Conservation (phyloP, 2,888 invertebrate genomes). For the Ryuthela nishihirai region DNA sequence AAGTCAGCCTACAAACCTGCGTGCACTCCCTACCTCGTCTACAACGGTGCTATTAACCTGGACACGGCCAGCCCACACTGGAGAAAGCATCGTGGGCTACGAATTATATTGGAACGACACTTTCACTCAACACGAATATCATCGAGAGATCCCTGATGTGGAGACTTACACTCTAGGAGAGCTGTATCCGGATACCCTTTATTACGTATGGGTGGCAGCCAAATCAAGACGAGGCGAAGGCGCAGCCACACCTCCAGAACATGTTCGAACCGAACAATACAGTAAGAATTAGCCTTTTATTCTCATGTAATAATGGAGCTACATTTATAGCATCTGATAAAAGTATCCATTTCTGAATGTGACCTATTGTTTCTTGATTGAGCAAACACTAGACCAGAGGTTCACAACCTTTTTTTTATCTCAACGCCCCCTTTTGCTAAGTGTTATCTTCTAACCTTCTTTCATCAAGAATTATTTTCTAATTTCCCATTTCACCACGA, state of each 20-base stretch:
- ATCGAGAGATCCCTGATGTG: constrained; percentile 66
- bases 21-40: constrained; percentile 81
- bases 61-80: constrained; percentile 86
- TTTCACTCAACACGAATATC: constrained; percentile 59
- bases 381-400: no score
- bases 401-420: no score
- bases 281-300: no score
- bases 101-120: constrained; percentile 97
- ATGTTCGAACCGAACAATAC: constrained; percentile 94
- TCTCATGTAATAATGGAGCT: no score
- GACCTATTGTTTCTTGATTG: no score
- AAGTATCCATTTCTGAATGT: no score
- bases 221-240: constrained; percentile 90
- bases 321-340: no score
- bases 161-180: constrained; percentile 83
- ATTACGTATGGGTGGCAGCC: constrained; percentile 95
- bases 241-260: constrained; percentile 88
- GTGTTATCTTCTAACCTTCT: no score
- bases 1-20: constrained; percentile 87
- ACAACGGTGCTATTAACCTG: constrained; percentile 87
- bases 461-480: no score
- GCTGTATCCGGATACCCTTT: constrained; percentile 91
- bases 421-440: no score
- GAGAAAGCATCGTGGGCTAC: constrained; percentile 90
- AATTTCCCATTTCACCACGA: no score